These are phyloP conservation scores for Dicentrarchus labrax DNA, from an alignment of 2,113 vertebrate species.

Conservation along the genomic window DNA sequence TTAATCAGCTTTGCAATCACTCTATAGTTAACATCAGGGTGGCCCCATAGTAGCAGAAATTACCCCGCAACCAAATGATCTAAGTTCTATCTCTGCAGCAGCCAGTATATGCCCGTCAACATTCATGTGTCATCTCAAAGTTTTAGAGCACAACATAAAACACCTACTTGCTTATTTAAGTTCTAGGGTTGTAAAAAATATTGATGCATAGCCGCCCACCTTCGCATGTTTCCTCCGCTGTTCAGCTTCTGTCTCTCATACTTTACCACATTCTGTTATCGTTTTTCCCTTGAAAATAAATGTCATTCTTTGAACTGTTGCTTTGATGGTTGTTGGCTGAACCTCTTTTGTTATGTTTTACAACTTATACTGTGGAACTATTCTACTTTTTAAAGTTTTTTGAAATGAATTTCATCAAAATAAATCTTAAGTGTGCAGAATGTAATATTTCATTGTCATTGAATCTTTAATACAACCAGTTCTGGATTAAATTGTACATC, in stretches of 20 bases:
- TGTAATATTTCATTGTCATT: not conserved
- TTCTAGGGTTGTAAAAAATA: conserved; percentile 2
- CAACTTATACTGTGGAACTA: not conserved
- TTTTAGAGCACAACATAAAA: not conserved
- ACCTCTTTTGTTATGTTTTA: conserved; percentile 10
- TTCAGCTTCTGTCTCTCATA: conserved; percentile 28
- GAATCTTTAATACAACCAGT: no score
- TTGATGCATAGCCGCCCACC: conserved; percentile 24
- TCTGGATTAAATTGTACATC: not conserved
- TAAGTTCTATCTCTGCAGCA: not conserved
- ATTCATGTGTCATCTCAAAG: not conserved
- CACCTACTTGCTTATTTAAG: conserved; percentile 24
- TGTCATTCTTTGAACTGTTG: conserved; percentile 27
- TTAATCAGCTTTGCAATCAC: no score
- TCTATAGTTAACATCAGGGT: no score
- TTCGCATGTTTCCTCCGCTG: conserved; percentile 18
- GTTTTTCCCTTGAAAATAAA: conserved; percentile 33
- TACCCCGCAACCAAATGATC: not conserved
- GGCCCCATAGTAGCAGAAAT: not conserved
- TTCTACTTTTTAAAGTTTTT: not conserved
- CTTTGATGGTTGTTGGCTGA: conserved; percentile 36
- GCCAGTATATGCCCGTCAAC: not conserved
- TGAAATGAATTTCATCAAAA: not conserved
- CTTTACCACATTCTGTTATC: conserved; percentile 29
- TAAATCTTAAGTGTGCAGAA: not conserved